Percentiles rank a stretch among this genome's conserved stretches.
These are phyloP conservation scores for Schizaphis graminum DNA, from an alignment of 2,888 invertebrate genomes.

Conservation along the genomic window DNA sequence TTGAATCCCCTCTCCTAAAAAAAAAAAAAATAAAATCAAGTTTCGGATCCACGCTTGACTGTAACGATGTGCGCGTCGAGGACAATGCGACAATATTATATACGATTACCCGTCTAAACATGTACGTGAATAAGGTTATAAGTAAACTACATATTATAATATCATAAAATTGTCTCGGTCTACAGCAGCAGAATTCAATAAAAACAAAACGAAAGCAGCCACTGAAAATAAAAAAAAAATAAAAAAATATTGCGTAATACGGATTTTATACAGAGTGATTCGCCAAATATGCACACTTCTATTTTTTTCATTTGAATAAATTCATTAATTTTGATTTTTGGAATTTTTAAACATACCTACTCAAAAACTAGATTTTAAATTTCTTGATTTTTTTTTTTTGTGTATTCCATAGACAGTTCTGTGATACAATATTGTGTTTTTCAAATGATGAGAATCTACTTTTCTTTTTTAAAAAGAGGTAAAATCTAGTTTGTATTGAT, in stretches of 20 bases:
- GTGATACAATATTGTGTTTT: no score
- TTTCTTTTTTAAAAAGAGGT: no score
- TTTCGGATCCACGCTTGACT: no score
- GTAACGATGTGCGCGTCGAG: not conserved
- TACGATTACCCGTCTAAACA: not conserved
- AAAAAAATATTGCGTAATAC: constrained; percentile 1
- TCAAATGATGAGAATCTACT: no score
- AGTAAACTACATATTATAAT: not conserved
- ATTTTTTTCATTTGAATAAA: no score
- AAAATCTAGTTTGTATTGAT: no score
- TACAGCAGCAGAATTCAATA: not conserved
- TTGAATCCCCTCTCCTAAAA: not conserved
- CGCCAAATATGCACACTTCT: no score
- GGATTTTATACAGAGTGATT: not conserved
- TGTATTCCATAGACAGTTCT: no score
- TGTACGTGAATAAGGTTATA: not conserved
- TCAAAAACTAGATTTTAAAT: no score
- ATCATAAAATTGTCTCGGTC: not conserved
- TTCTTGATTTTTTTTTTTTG: no score
- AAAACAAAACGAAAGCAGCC: not conserved
- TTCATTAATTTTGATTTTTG: no score
- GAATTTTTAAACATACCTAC: no score
- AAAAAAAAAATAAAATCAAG: not conserved
- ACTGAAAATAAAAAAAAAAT: not conserved
- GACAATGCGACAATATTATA: not conserved